Base-by-base conservation (phyloP, 2,888 invertebrate genomes). In the Girardia tigrina region DNA sequence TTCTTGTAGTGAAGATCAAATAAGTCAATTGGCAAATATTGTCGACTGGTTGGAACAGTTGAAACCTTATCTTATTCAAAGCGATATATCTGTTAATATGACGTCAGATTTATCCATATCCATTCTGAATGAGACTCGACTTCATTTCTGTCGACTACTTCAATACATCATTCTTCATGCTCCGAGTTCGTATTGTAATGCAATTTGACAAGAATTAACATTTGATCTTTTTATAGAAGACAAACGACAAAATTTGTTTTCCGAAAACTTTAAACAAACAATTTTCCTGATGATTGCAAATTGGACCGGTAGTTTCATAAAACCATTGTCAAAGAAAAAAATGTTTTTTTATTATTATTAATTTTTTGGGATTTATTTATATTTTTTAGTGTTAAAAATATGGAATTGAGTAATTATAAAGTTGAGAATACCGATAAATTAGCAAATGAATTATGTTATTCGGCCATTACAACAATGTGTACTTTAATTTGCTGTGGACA, bases 401-500 rank as follows among this genome's bases (percentile, higher is more conserved):
- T 23, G 4, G 28, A 71, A 71, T 20, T 29, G 4, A 71, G 2
- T 71, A 71, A 29, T 23, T 28, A n/a, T 28, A 28, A 71, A 71
- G 4, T 29, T 28, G 71, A 27, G 4, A 70, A 36, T 36, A 16
- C 36, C 36, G 56, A 56, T n/a, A 56, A 56, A n/a, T 20, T 20
- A 56, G 23, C 56, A 75, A 82, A 82, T 71, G 83, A 84, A 75
- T 78, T 80, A 26, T 82, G 83, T 79, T 81, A 82, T 79, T 83
- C 86, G 16, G 86, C 88, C 14, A 84, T 87, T 0, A 80, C 93
- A 87, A 95, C 97, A 0, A 94, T 97, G 91, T 92, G 94, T 78
- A 91, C 94, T 12, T 87, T 98, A 28, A 87, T 97, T 0, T 94
- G 94, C 82, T 95, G 95, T 83, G 98, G 98, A 0, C 90, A 94